These are phyloP conservation scores for Perca flavescens DNA, from an alignment of 2,113 vertebrate species.

Conservation along the genomic window DNA sequence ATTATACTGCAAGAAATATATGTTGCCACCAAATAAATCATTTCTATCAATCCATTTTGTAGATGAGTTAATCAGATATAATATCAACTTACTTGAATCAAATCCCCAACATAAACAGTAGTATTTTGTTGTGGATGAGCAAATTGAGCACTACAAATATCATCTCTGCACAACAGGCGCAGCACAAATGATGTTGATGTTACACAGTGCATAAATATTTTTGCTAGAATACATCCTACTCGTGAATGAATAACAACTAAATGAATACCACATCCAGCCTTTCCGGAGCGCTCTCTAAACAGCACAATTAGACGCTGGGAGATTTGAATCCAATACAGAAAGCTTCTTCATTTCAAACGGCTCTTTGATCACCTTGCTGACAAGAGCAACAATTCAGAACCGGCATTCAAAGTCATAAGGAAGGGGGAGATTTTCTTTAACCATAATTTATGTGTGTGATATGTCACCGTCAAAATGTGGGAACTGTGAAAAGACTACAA, in stretches of 20 bases:
- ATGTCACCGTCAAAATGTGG: slow-evolving; percentile 10
- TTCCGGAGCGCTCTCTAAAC: slow-evolving; percentile 31
- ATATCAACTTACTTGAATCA: slow-evolving; percentile 13
- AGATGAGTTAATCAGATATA: slow-evolving; percentile 14
- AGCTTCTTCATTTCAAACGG: slow-evolving; percentile 59
- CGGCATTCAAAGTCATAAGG: slow-evolving; percentile 55
- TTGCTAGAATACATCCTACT: slow-evolving; percentile 51
- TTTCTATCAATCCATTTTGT: slow-evolving; percentile 17
- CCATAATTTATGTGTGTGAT: slow-evolving; percentile 28
- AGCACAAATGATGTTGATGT: slow-evolving; percentile 62
- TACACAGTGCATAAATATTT: slow-evolving; percentile 61
- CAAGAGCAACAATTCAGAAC: slow-evolving; percentile 55
- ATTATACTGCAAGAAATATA: background rate
- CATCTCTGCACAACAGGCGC: slow-evolving; percentile 38
- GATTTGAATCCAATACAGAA: slow-evolving; percentile 55
- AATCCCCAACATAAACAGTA: slow-evolving; percentile 2
- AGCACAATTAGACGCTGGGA: slow-evolving; percentile 62
- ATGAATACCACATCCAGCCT: slow-evolving; percentile 46
- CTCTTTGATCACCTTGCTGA: slow-evolving; percentile 73
- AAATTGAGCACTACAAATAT: slow-evolving; percentile 59
- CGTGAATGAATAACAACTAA: slow-evolving; percentile 66
- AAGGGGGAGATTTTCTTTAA: slow-evolving; percentile 4
- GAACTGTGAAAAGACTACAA: background rate
- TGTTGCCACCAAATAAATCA: background rate
- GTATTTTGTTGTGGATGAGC: slow-evolving; percentile 23